Evolutionary conservation across 1,140 invertebrate genomes (phyloP), one percentile per base, ranked within the genome.

Genomic region (Drosophila burlai): DNA sequence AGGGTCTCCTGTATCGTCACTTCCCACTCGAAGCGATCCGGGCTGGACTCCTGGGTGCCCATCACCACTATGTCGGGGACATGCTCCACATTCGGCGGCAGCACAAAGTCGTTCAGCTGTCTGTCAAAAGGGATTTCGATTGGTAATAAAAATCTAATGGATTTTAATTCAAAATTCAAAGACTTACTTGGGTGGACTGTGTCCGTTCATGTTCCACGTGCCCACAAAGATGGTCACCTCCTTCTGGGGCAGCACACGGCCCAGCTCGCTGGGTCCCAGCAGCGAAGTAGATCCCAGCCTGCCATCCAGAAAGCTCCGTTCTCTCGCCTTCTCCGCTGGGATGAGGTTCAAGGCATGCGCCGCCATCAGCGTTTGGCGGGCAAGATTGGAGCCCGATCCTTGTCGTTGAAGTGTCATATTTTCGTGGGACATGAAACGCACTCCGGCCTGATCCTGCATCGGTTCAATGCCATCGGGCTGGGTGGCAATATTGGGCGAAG

Each of bases 131-230:
- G 10, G 1, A 47, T 21, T 6, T 11, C 2, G 0, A 18, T 62
- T 49, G 2, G n/a, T 8, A 18, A 73, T 16, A 1, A 0, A 11
- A 10, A 3, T 40, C n/a, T n/a, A n/a, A n/a, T n/a, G n/a, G n/a
- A n/a, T n/a, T n/a, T n/a, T n/a, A n/a, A n/a, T n/a, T n/a, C n/a
- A n/a, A n/a, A n/a, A n/a, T n/a, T n/a, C n/a, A n/a, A n/a, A 0
- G 0, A 64, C 82, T 83, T 91, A 96, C 95, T 95, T 97, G 21
- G 96, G 95, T 50, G 96, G 95, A 72, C 94, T 94, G 83, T 96
- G 97, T 15, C 97, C 97, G 93, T 98, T 98, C 97, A 99, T 98
- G 93, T 99, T 99, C 98, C 98, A 99, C 7, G 97, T 98, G 15
- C 97, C 97, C 62, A 98, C 95, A 94, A 98, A 98, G 73, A 99